These are phyloP conservation scores for Ceyx margarethae DNA, from an alignment of 2,113 vertebrate species.

Conservation along the genomic window DNA sequence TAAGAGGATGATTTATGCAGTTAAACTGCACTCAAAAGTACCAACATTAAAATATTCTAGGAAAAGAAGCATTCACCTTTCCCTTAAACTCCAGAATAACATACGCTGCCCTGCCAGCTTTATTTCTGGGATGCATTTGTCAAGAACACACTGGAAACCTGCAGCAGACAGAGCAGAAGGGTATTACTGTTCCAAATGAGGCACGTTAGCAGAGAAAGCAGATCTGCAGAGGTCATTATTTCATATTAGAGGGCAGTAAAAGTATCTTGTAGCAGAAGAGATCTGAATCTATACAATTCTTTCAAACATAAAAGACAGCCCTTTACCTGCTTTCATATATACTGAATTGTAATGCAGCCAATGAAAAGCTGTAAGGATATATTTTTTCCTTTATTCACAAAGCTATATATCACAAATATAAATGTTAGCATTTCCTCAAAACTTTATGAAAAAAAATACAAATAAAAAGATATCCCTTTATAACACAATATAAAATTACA, in stretches of 20 bases:
- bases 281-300: no score
- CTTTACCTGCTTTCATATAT: neutral
- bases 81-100: neutral
- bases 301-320: neutral
- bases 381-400: neutral
- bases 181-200: neutral
- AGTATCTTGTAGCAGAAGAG: neutral
- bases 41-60: neutral
- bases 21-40: neutral
- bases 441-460: neutral
- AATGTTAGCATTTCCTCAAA: neutral
- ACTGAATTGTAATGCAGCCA: neutral
- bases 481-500: neutral
- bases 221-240: neutral
- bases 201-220: neutral
- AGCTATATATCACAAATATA: neutral
- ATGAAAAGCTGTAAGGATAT: neutral
- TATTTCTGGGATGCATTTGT: neutral
- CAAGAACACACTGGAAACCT: neutral
- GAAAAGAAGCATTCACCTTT: neutral
- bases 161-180: neutral
- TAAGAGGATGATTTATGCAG: fast-evolving
- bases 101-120: neutral
- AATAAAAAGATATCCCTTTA: neutral
- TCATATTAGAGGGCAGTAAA: neutral